Base-by-base conservation (phyloP, 2,888 invertebrate species). In the Anoplius nigerrimus region DNA sequence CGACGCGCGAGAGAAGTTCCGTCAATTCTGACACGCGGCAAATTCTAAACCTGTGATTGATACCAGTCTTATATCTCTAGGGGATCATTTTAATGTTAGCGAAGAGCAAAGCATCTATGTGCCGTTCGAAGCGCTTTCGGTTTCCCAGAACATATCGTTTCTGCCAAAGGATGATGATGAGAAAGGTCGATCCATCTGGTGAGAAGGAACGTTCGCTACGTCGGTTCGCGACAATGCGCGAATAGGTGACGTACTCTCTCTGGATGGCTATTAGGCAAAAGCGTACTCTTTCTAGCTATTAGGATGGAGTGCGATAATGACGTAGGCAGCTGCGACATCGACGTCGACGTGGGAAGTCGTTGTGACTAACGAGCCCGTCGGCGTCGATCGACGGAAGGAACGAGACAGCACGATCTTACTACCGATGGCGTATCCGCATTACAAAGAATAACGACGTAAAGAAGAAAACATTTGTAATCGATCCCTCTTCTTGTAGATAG, bases 1-100 rank as follows among this genome's bases (percentile, higher is more conserved):
- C 6, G 34, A 13, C 34, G 34, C 11, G 34, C 34, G 34, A 4
- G 8, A 15, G 59, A 42, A 66, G 57, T 13, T 65, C 57, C 27
- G 69, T 69, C 66, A 69, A 69, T 69, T 69, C 42, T 42, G 46
- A 69, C 62, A 62, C 46, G 21, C 51, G 61, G 56, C 58, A 66
- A 66, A 67, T 71, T 67, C 60, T 56, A 59, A 71, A 64, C 63
- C 69, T 68, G 63, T 72, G 66, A 71, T 66, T 69, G 60, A 62
- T n/a, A n/a, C 55, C 56, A 3, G 18, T 54, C 57, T 55, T 27
- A n/a, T 55, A 18, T 55, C 55, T 55, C 21, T 55, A 24, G 55
- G 27, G 27, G 27, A 55, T 53, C 18, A 53, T 53, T 53, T 21
- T 53, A 53, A 22, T 22, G 22, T 22, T 34, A 34, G 34, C 34